A percentile compares a stretch with the other conserved stretches of the same genome.
Evolutionary conservation across 2,888 invertebrate genomes (phyloP).

Genomic region (Pheosia gnoma): DNA sequence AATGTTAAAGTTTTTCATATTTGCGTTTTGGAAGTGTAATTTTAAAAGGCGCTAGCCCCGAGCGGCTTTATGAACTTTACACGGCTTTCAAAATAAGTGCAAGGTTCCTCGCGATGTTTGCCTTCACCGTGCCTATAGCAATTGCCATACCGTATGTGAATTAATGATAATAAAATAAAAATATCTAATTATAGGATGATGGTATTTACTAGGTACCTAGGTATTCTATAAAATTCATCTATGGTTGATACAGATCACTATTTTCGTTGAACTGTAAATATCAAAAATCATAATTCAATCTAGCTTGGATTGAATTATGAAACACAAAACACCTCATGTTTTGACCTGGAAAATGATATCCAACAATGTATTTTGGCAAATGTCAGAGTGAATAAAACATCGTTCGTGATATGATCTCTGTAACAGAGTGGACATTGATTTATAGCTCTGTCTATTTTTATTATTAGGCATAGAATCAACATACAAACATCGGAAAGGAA

Average conservation of each 20-base stretch:
- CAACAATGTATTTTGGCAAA: slow-evolving; percentile 6
- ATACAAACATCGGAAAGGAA: not conserved
- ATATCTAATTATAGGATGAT: too few species aligned
- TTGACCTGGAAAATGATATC: slow-evolving; percentile 7
- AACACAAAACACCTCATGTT: slow-evolving; percentile 17
- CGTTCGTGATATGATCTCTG: slow-evolving; percentile 11
- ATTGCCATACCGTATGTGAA: too few species aligned
- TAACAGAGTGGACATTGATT: slow-evolving; percentile 15
- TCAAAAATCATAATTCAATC: slow-evolving; percentile 11
- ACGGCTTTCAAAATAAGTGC: too few species aligned
- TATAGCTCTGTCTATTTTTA: slow-evolving; percentile 7
- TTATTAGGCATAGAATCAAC: not conserved
- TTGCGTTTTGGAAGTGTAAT: too few species aligned
- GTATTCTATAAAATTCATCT: not conserved
- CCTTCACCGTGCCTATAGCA: too few species aligned
- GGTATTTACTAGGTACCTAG: too few species aligned
- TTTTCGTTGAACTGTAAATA: not conserved
- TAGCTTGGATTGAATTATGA: slow-evolving; percentile 10
- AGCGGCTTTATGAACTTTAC: too few species aligned
- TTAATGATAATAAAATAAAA: too few species aligned
- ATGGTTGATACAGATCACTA: not conserved
- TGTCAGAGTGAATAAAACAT: slow-evolving; percentile 1
- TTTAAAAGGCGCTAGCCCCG: too few species aligned
- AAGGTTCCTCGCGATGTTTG: too few species aligned
- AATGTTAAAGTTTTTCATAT: too few species aligned